A percentile compares a stretch with the other conserved stretches of the same genome.
Conservation (phyloP, 2,888 invertebrate genomes). For the Doris montereyensis region DNA sequence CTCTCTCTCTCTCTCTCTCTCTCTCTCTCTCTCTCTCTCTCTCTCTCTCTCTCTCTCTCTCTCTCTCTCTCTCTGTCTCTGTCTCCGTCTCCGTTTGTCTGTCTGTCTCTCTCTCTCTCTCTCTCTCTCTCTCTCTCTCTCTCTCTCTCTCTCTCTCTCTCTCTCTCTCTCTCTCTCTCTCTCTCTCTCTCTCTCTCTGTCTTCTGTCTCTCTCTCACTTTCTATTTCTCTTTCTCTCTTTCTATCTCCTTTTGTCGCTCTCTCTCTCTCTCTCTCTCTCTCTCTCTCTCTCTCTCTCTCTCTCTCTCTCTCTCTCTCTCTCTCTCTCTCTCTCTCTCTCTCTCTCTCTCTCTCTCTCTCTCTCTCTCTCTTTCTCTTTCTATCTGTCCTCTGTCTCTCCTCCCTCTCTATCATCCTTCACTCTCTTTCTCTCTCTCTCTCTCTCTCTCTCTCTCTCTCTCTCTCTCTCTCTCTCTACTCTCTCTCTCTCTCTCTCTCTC, state of each 20-base stretch:
- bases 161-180: neutral
- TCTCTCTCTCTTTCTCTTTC: conserved; percentile 2
- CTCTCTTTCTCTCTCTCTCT: too few relatives aligned
- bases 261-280: neutral
- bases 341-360: conserved; percentile 5
- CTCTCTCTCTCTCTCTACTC: too few relatives aligned
- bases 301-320: neutral
- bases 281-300: neutral
- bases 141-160: neutral
- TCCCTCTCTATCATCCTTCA: neutral
- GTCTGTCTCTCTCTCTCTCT: neutral
- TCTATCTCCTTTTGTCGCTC: too few relatives aligned
- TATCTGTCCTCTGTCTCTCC: neutral
- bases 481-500: too few relatives aligned
- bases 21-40: neutral
- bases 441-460: neutral
- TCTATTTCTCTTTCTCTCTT: too few relatives aligned
- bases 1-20: neutral
- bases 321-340: neutral
- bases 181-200: too few relatives aligned
- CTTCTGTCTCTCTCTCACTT: conserved; percentile 3
- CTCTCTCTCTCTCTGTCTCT: too few relatives aligned
- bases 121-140: conserved; percentile 1
- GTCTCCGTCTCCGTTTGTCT: neutral
- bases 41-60: neutral